Base-by-base conservation (phyloP, 2,797 vertebrate genomes). In the Syngnathus rostellatus region DNA sequence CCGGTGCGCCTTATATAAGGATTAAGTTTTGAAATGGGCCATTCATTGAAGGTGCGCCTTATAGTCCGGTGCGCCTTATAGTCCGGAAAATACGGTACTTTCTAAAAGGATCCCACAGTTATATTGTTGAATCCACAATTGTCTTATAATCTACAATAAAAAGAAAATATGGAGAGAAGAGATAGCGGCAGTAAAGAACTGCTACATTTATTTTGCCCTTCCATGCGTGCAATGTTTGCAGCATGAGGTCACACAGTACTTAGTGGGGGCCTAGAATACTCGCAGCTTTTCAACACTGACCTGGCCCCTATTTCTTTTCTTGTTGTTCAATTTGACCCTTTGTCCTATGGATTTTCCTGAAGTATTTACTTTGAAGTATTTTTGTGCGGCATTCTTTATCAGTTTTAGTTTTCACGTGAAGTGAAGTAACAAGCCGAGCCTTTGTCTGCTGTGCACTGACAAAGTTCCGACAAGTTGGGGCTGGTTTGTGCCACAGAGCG, bases 381-480 rank as follows among this genome's bases (percentile, higher is more conserved):
- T 38, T 37, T 11, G 11, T 3, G 7, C 2, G 23, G 21, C 19
- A 25, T 23, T 55, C 31, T 55, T 4, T 55, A n/a, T 37, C 11
- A 8, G 25, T 57, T 4, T 61, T 40, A 21, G 19, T 62, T 62
- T 62, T 25, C 25, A 8, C 45, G 40, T 41, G n/a, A 6, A 11
- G 59, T 61, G 57, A 8, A 3, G 21, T 72, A 79, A 81, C 14
- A 75, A 85, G 72, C 66, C 7, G 25, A 77, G 64, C 74, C 69
- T 78, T 82, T 82, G 76, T 85, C 53, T 69, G 59, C 53, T 61
- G 31, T 45, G 63, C 62, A 70, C 45, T 63, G 55, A 69, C 64
- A 62, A 70, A 62, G 11, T 68, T 68, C 14, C 72, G 73, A 68
- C 87, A 72, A 70, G 85, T 83, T 39, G 1, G 45, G 76, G 75